Evolutionary conservation across 2,888 invertebrate genomes (phyloP).

Genomic region (Cryptosula pallasiana): DNA sequence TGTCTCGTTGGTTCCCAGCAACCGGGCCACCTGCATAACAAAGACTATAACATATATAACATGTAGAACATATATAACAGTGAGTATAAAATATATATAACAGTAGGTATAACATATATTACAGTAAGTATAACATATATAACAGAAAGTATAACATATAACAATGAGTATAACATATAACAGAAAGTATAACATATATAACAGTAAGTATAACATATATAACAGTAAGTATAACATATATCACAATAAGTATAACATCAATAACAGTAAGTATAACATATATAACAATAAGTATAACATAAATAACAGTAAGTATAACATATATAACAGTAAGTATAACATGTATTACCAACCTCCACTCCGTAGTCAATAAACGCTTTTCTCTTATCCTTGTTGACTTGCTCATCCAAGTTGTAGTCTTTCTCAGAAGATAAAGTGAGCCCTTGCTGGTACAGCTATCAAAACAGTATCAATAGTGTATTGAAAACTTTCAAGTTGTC

Average conservation of each 20-base stretch:
- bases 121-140: background rate
- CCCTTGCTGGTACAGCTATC: background rate
- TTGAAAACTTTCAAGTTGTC: no score
- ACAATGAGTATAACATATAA: no score
- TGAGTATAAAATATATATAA: background rate
- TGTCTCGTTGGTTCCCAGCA: conserved; percentile 34
- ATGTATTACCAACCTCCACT: background rate
- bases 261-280: background rate
- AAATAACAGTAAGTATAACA: background rate
- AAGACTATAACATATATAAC: background rate
- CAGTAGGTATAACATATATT: no score
- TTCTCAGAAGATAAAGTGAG: conserved; percentile 2
- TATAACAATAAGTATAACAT: background rate
- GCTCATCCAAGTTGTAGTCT: background rate
- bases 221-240: background rate
- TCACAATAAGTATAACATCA: no score
- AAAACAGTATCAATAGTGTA: no score
- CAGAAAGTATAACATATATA: no score
- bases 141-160: background rate
- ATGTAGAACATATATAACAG: background rate
- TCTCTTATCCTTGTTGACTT: background rate
- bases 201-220: background rate
- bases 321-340: background rate
- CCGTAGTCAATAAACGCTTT: conserved; percentile 13
- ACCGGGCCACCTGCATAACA: conserved; percentile 32